Evolutionary conservation across 2,797 vertebrate species (phyloP).

Genomic region (Emydoidea blandingii): DNA sequence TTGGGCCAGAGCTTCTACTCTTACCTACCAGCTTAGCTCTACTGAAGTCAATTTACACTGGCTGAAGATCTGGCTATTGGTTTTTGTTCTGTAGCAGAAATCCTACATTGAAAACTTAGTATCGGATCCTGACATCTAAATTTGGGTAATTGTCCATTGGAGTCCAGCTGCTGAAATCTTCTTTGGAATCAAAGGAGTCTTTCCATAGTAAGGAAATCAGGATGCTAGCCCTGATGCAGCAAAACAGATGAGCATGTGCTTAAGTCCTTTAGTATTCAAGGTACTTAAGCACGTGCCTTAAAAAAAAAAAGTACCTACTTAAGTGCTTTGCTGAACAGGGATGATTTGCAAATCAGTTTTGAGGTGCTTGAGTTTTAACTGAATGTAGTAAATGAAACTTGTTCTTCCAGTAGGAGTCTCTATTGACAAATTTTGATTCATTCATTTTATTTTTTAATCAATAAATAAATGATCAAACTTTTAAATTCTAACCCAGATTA

Average conservation of each 20-base stretch:
- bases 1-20: background rate
- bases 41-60: background rate
- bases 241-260: accelerated
- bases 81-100: background rate
- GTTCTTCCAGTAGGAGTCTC: background rate
- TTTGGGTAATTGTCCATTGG: background rate
- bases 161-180: background rate
- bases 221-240: background rate
- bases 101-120: background rate
- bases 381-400: background rate
- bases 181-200: background rate
- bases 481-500: constrained; percentile 23
- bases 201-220: background rate
- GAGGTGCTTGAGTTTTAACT: constrained; percentile 13
- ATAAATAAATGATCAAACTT: constrained; percentile 37
- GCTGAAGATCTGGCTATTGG: background rate
- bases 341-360: background rate
- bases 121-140: background rate
- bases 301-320: accelerated
- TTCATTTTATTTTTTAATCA: background rate
- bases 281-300: background rate
- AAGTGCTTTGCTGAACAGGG: background rate
- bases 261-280: background rate
- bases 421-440: background rate
- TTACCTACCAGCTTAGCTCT: accelerated